Evolutionary conservation across 1,140 invertebrate species (phyloP).

Genomic region (Ceratitis capitata): DNA sequence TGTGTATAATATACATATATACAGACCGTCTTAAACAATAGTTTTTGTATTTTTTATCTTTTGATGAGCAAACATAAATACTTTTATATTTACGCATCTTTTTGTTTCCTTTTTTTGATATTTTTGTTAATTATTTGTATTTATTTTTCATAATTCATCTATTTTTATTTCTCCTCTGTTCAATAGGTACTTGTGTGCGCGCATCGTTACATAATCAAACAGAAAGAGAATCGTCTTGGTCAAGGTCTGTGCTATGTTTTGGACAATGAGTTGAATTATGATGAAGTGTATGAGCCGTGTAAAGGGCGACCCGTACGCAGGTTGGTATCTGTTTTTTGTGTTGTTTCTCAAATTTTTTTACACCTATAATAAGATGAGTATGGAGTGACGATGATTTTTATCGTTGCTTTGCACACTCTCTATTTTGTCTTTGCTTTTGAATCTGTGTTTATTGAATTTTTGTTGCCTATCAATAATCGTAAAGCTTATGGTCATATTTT

Average conservation of each 20-base stretch:
- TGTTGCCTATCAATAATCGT: too few species aligned
- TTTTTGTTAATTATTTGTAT: background rate
- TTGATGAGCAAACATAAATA: background rate
- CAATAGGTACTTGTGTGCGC: conserved; percentile 81
- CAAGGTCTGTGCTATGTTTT: conserved; percentile 90
- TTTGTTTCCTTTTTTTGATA: background rate
- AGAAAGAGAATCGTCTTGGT: conserved; percentile 80
- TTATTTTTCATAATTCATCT: background rate
- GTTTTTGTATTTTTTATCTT: background rate
- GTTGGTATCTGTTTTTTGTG: conserved; percentile 66
- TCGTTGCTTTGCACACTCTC: too few species aligned
- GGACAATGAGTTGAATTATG: conserved; percentile 76
- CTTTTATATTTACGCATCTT: background rate
- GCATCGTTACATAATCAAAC: conserved; percentile 82
- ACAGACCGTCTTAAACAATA: too few species aligned
- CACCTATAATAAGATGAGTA: too few species aligned
- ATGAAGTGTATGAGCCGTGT: conserved; percentile 82
- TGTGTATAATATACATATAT: background rate
- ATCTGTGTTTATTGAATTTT: too few species aligned
- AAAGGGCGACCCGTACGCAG: conserved; percentile 76
- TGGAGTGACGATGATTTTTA: too few species aligned
- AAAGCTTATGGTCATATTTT: too few species aligned
- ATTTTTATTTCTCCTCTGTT: background rate
- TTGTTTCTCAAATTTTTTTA: background rate
- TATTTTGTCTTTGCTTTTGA: too few species aligned